Evolutionary conservation across 2,113 vertebrate species (phyloP).

Genomic region (Coptodon rendalli): DNA sequence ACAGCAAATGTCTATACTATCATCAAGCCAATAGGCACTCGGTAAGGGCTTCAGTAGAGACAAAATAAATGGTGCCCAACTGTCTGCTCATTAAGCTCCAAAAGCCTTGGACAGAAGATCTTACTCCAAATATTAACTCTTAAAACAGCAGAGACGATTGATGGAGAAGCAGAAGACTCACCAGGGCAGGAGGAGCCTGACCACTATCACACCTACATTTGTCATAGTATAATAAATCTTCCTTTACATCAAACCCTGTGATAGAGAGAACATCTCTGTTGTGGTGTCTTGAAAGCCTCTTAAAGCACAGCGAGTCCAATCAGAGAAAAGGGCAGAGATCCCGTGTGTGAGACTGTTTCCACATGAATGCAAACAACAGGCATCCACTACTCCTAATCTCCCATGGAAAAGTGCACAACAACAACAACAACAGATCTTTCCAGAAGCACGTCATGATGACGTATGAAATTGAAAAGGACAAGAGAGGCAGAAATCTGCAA

Average conservation of each 20-base stretch:
- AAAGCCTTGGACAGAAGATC: not conserved
- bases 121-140: not conserved
- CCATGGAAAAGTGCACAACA: not conserved
- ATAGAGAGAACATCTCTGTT: not conserved
- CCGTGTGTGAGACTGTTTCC: not conserved
- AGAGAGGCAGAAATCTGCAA: not conserved
- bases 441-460: not conserved
- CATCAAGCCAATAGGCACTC: not conserved
- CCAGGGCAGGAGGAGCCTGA: not conserved
- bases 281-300: not conserved
- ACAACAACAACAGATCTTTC: not conserved
- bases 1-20: not conserved
- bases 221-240: not conserved
- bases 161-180: not conserved
- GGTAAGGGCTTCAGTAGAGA: not conserved
- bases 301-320: not conserved
- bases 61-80: not conserved
- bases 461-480: accelerated
- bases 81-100: not conserved
- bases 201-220: not conserved
- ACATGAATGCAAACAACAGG: not conserved
- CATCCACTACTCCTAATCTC: not conserved
- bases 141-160: not conserved
- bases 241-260: not conserved
- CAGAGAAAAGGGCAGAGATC: not conserved